Evolutionary conservation across 2,888 invertebrate species (phyloP), one percentile per base, ranked within the genome.

Genomic region (Gasteruption jaculator): DNA sequence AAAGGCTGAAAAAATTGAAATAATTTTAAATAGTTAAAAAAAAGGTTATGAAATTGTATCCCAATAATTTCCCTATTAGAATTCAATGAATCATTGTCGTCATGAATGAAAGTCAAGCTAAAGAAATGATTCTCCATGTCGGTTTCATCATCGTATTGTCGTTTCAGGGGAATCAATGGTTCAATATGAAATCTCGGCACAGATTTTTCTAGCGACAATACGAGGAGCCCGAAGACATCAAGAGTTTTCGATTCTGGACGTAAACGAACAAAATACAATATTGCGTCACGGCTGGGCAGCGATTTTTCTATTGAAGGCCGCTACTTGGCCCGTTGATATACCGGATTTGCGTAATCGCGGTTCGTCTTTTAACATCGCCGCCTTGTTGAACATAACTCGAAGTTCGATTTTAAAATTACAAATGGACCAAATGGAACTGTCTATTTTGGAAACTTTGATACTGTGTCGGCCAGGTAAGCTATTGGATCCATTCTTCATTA

Each of bases 271-370:
- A 54, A 77, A 81, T 52, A 56, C 61, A 3, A 76, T 82, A 41
- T 63, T 82, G n/a, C 68, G 73, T 30, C 70, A 73, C 37, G 73
- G 77, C 8, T 82, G 82, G 82, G 72, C 75, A 1, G 75, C 78
- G 30, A 68, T 79, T 27, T 81, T 82, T 49, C 64, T 80, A 18
- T 60, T 82, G 18, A 73, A 74, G 27, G 76, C 79, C 1, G 74
- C 79, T 1, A 74, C 75, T 49, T 81, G 79, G 79, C 75, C 79
- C 1, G 54, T 74, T 16, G 73, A 76, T 29, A 65, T 75, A 1
- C 64, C 68, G 10, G 53, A 52, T 11, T 47, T 63, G 15, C 50
- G 50, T 12, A 12, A 24, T 22, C 18, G 32, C 33, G 20, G 29
- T 25, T 41, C 46, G 6, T 42, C 50, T n/a, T n/a, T n/a, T n/a